Evolutionary conservation across 2,113 vertebrate genomes (phyloP).

Genomic region (Sardina pilchardus): DNA sequence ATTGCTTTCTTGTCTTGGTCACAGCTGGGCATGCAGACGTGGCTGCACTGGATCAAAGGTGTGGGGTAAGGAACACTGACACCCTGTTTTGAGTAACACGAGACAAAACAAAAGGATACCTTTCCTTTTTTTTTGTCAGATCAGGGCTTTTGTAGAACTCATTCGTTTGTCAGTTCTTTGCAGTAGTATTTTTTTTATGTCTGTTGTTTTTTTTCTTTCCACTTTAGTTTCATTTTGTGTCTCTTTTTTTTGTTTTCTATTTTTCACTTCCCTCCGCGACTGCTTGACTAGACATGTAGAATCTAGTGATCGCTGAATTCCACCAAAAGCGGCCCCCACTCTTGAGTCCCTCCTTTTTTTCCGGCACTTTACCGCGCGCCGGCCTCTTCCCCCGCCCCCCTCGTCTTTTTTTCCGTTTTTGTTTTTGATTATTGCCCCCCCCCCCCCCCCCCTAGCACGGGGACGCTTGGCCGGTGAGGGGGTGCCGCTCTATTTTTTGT

Average conservation of each 20-base stretch:
- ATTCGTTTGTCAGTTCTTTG: conserved; percentile 69
- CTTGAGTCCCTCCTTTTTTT: conserved; percentile 54
- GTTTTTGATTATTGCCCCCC: background rate
- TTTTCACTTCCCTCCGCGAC: conserved; percentile 67
- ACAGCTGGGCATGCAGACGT: conserved; percentile 62
- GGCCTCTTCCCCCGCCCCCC: background rate
- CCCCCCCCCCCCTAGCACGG: background rate
- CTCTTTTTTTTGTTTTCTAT: conserved; percentile 8
- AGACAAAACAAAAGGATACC: conserved; percentile 67
- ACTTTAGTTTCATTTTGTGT: background rate
- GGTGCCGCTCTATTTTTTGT: background rate
- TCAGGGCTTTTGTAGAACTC: conserved; percentile 81
- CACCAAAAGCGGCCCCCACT: background rate
- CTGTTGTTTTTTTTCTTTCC: background rate
- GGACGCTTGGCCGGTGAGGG: background rate
- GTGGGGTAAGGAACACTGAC: conserved; percentile 54
- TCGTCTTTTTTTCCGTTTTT: background rate
- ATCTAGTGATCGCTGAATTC: background rate
- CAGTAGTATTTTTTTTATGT: conserved; percentile 40
- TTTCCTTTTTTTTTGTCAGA: conserved; percentile 66
- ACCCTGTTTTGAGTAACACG: conserved; percentile 44
- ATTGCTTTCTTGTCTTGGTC: conserved; percentile 16
- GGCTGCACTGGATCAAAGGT: conserved; percentile 65
- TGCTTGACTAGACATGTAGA: conserved; percentile 24
- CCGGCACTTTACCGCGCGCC: conserved; percentile 40